These are phyloP conservation scores for Willisornis vidua DNA, from an alignment of 2,113 vertebrate genomes.

Conservation along the genomic window DNA sequence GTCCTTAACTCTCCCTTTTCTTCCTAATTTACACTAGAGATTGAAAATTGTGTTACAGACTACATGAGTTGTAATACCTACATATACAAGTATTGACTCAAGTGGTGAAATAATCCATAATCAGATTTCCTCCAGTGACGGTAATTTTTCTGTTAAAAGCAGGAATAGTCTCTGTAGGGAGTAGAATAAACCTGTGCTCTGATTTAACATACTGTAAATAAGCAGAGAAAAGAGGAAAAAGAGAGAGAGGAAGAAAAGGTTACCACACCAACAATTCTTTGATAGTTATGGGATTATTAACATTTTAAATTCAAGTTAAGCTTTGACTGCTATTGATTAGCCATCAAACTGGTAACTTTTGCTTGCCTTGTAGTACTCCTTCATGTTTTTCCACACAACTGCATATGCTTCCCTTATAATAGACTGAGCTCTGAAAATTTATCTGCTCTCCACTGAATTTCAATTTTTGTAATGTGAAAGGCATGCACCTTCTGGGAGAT, in stretches of 20 bases:
- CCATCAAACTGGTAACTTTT: neutral
- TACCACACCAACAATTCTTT: neutral
- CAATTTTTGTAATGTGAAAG: neutral
- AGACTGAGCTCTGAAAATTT: neutral
- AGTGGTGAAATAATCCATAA: neutral
- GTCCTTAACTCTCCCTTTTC: constrained; percentile 41
- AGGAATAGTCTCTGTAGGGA: neutral
- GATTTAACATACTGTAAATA: neutral
- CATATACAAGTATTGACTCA: neutral
- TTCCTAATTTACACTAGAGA: neutral
- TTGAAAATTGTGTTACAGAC: neutral
- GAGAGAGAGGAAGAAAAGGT: neutral
- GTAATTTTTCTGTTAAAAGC: neutral
- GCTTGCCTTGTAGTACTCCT: neutral
- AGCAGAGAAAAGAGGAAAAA: neutral
- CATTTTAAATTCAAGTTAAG: neutral
- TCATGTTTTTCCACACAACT: neutral
- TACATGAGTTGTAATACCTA: neutral
- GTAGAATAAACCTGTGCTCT: neutral
- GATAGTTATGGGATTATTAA: neutral
- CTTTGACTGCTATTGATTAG: neutral
- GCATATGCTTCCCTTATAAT: neutral
- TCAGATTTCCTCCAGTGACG: neutral
- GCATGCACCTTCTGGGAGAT: neutral
- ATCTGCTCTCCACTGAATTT: neutral